Base-by-base conservation (phyloP, 2,113 vertebrate species). In the Pelusios castaneus region DNA sequence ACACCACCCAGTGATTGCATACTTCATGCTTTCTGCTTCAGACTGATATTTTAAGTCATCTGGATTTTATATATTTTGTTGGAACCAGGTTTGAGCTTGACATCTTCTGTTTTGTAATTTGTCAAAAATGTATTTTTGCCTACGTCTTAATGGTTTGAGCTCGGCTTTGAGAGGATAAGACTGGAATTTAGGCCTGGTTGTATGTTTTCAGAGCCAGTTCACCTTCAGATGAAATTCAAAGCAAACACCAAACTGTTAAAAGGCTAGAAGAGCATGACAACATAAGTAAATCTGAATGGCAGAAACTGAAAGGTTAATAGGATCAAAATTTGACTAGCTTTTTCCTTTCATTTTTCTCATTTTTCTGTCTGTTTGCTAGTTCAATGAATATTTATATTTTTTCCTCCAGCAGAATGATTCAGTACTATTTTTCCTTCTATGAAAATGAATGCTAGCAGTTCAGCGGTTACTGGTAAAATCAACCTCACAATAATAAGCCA, bases 91-190 rank as follows among this genome's bases (percentile, higher is more conserved):
- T 38, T 56, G 25, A 82, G 9, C 54, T 56, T 56, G 86, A 47
- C n/a, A 3, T 10, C 10, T 67, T 3, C n/a, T 80, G 1, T 63
- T 58, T 29, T 3, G 80, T 25, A 77, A 41, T 80, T 87, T 86
- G 43, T 77, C 25, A 82, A 45, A 80, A 43, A 2, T 2, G 1
- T 47, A 21, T 10, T 78, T 83, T 87, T 8, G 31, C 82, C 29
- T 84, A 55, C 19, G 41, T 43, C 10, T 84, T 86, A 55, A 13
- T 80, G 34, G 79, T 84, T 29, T 89, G 51, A 2, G 0, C 0
- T 80, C 85, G 3, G 8, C n/a, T 43, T 27, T 43, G 25, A 75
- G 9, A 79, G 22, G 0, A 1, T 47, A 43, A 56, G 0, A 1
- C 1, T 76, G 47, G 41, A 29, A 76, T 86, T 91, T 90, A 58